These are phyloP conservation scores for Phymastichus coffea DNA, from an alignment of 1,140 invertebrate species.

Conservation along the genomic window DNA sequence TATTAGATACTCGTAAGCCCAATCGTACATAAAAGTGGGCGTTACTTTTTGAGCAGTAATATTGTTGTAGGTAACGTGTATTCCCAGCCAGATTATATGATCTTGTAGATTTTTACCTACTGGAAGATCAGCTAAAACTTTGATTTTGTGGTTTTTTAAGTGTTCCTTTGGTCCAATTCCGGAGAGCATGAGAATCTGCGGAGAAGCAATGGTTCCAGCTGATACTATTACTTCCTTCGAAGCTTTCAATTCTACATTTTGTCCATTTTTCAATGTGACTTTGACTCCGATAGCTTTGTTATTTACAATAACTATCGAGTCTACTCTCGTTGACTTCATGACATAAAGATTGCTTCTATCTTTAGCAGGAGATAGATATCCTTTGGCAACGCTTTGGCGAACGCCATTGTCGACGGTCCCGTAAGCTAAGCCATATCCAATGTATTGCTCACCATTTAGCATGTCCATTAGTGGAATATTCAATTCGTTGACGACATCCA, in stretches of 20 bases:
- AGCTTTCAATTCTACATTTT: conserved; percentile 49
- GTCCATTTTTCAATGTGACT: conserved; percentile 53
- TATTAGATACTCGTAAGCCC: conserved; percentile 42
- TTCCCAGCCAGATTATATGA: conserved; percentile 58
- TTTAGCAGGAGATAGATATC: conserved; percentile 62
- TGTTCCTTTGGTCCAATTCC: conserved; percentile 71
- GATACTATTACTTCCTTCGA: conserved; percentile 67
- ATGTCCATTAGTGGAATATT: conserved; percentile 48
- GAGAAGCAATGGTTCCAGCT: conserved; percentile 61
- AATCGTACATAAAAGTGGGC: conserved; percentile 21
- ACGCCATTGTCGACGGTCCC: conserved; percentile 58
- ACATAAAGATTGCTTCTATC: conserved; percentile 69
- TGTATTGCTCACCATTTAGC: conserved; percentile 47
- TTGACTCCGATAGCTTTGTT: conserved; percentile 44
- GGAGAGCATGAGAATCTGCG: conserved; percentile 70
- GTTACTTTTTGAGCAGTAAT: conserved; percentile 56
- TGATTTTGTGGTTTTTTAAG: conserved; percentile 62
- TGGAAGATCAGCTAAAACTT: conserved; percentile 59
- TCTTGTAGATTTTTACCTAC: conserved; percentile 68
- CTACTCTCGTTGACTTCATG: conserved; percentile 62
- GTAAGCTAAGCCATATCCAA: conserved; percentile 57
- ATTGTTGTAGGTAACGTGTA: conserved; percentile 39
- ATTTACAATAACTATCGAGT: conserved; percentile 60
- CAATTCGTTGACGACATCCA: conserved; percentile 47
- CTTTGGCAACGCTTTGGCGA: conserved; percentile 65